phyloP scores from a whole-genome alignment of 35 echinoderm and acorn worm genomes.

The Apostichopus parvimensis region DNA sequence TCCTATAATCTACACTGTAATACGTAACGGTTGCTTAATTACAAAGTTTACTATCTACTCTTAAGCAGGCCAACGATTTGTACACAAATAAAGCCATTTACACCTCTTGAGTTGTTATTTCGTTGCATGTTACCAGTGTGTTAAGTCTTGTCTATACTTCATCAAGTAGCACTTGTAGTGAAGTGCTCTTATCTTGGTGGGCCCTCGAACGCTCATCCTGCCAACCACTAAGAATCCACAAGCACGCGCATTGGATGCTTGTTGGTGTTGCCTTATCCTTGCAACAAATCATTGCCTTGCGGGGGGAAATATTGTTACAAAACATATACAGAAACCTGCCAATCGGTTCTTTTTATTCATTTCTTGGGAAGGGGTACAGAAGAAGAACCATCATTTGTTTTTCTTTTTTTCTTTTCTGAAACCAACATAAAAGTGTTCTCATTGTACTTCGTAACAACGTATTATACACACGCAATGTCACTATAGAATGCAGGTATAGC shows the following conservation, averaged over 20 bases:
- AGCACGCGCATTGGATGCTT: neutral
- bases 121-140: constrained; percentile 4
- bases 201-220: constrained; percentile 26
- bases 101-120: constrained; percentile 42
- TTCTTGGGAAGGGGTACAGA: too few relatives aligned
- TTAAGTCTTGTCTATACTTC: constrained; percentile 32
- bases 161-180: constrained; percentile 55
- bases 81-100: constrained; percentile 43
- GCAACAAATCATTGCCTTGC: too few relatives aligned
- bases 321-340: too few relatives aligned
- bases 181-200: constrained; percentile 46
- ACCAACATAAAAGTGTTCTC: too few relatives aligned
- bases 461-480: too few relatives aligned
- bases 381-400: too few relatives aligned
- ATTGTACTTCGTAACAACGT: too few relatives aligned
- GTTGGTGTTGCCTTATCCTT: too few relatives aligned
- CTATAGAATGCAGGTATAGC: too few relatives aligned
- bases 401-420: too few relatives aligned
- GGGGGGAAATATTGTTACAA: too few relatives aligned
- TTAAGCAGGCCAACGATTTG: constrained; percentile 5
- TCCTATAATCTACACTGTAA: neutral
- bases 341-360: too few relatives aligned
- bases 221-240: neutral
- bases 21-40: neutral
- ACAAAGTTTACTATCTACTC: neutral